phyloP scores from a whole-genome alignment of 1,140 invertebrate genomes.

The Sarcophaga bullata region DNA sequence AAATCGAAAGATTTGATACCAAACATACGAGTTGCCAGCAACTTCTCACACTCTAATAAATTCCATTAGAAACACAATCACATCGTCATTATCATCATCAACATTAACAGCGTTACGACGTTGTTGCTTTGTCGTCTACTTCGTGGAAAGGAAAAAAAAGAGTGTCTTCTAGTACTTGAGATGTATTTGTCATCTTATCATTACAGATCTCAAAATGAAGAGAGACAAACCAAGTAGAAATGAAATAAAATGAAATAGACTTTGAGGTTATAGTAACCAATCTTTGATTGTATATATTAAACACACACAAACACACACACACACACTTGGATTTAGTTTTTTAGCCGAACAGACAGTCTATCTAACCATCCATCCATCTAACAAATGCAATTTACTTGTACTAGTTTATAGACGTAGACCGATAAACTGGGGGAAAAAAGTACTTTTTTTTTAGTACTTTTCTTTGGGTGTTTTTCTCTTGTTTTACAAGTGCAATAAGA shows the following conservation, averaged over 20 bases:
- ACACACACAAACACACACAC: too few species aligned
- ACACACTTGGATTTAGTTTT: too few species aligned
- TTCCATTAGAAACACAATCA: background rate
- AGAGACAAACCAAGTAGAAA: background rate
- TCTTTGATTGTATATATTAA: too few species aligned
- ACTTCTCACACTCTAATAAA: constrained; percentile 3
- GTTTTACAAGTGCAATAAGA: too few species aligned
- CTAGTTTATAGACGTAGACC: background rate
- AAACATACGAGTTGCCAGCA: background rate
- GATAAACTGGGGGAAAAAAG: background rate
- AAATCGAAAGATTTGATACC: too few species aligned
- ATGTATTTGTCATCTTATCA: constrained; percentile 24
- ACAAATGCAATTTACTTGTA: constrained; percentile 20
- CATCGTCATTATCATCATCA: too few species aligned
- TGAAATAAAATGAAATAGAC: background rate
- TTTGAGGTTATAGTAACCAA: background rate
- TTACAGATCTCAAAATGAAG: background rate
- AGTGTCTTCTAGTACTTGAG: background rate
- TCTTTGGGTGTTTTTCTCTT: too few species aligned
- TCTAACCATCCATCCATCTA: background rate
- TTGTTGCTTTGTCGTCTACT: too few species aligned
- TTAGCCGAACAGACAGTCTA: background rate
- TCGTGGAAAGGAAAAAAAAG: too few species aligned
- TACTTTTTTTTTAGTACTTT: too few species aligned
- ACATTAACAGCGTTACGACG: too few species aligned